Base-by-base conservation (phyloP, 2,888 invertebrate species). In the Ernsta delagoae region DNA sequence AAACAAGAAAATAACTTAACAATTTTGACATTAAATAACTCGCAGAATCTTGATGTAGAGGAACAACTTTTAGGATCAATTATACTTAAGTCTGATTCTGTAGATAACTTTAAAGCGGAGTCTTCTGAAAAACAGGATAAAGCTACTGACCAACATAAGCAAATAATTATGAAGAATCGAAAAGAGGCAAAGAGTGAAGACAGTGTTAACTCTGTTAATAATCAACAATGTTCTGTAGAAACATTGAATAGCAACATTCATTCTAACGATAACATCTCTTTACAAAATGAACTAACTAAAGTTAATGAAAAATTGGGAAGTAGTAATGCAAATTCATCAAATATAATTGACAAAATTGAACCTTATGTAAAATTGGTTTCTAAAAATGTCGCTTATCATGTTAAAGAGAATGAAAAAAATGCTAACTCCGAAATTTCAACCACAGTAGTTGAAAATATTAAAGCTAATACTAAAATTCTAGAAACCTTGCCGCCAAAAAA, bases 21-120 rank as follows among this genome's bases (percentile, higher is more conserved):
- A 54, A 11, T 5, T 11, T 24, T 54, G 54, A 31, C 54, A 4
- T 4, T 11, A 54, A 54, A 54, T 31, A 11, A 54, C 31, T 54
- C 31, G 34, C 43, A 6, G 9, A 54, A 43, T 8, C 8, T 60
- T 4, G 82, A 86, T 70, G 73, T 85, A 59, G 83, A 87, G 74
- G 75, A 82, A 16, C 77, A 80, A 70, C 75, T 85, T 66, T 41
- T 74, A 60, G 77, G 76, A 11, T 75, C 80, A 24, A 78, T 77
- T 71, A 85, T 84, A 65, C 72, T 74, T 48, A 83, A 79, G 70
- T 57, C 11, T 12, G 12, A 43, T 60, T 43, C 64, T 9, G n/a
- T 1, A 0, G 12, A n/a, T 1, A 56, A n/a, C 9, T 31, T 43
- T 6, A 39, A 16, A 16, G 12, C 1, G 5, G 24, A 12, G 8